Evolutionary conservation across 2,888 invertebrate species (phyloP), one percentile per base, ranked within the genome.

Genomic region (Colletes collaris): DNA sequence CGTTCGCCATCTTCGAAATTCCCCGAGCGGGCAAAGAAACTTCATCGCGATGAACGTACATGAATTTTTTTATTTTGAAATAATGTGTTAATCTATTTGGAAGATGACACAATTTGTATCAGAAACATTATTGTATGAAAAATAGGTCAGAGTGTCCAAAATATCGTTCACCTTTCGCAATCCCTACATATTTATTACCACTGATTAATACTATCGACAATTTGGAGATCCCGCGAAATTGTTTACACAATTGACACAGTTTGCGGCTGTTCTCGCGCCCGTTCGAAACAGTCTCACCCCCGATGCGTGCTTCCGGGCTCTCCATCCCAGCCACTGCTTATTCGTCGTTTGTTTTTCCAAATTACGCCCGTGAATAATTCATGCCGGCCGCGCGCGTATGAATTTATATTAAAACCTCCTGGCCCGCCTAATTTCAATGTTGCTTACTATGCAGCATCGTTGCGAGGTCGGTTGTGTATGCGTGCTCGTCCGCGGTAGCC

Each of bases 401-500:
- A 90, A 90, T 89, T 90, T 89, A 86, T 89, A 89, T 88, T 87
- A 90, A 90, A 89, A 83, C 82, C 82, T 65, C 66, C 56, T 67
- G 65, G 70, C 76, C 72, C 50, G 74, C 56, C 78, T 85, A 84
- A 85, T 85, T 81, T 84, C 81, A 77, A 79, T 76, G 72, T 76
- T 56, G 72, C 76, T 79, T 82, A 83, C 84, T 84, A 84, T 84
- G 77, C 84, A 66, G 62, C 79, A 79, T 67, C 58, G 74, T 79
- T 79, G 63, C 66, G 53, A 16, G 11, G 50, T 2, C 53, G 2
- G 5, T 11, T 16, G 37, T 27, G 19, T 19, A 37, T 44, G n/a
- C 7, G 58, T 55, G n/a, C 10, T 49, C 50, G 55, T 53, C 58
- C 19, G 13, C 53, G 8, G 63, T 44, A 46, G 16, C 16, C 40